Conservation (phyloP, 35 echinoderm and acorn worm species). For the Apostichopus japonicus region DNA sequence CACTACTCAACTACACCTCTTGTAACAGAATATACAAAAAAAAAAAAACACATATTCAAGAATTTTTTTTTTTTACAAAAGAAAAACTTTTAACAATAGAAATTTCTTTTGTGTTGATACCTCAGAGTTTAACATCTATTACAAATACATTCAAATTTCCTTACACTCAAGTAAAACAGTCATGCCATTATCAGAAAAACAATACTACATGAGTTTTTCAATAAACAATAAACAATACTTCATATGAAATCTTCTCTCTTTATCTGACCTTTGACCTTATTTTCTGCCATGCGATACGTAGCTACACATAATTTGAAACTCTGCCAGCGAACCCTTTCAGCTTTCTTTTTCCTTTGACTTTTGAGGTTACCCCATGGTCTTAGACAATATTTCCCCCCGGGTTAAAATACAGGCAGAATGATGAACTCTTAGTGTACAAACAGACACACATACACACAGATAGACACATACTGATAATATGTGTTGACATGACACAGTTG, state of each 20-base stretch:
- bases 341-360: too few species aligned
- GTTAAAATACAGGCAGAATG: too few species aligned
- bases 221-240: background rate
- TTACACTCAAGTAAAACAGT: constrained; percentile 13
- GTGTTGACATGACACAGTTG: too few species aligned
- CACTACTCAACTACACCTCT: constrained; percentile 30
- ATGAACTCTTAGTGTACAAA: too few species aligned
- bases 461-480: too few species aligned
- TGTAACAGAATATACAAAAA: constrained; percentile 53
- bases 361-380: too few species aligned
- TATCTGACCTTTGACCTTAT: too few species aligned
- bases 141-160: constrained; percentile 21
- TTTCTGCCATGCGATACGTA: background rate
- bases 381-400: too few species aligned
- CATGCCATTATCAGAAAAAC: constrained; percentile 16
- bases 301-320: background rate
- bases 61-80: constrained; percentile 58
- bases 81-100: constrained; percentile 2
- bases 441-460: too few species aligned
- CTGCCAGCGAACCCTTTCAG: too few species aligned
- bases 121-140: constrained; percentile 23
- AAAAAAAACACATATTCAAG: constrained; percentile 47
- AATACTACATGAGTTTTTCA: constrained; percentile 5
- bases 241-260: background rate
- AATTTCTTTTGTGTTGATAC: constrained; percentile 38